phyloP scores from a whole-genome alignment of 35 echinoderm and acorn worm species.

The Apostichopus japonicus region DNA sequence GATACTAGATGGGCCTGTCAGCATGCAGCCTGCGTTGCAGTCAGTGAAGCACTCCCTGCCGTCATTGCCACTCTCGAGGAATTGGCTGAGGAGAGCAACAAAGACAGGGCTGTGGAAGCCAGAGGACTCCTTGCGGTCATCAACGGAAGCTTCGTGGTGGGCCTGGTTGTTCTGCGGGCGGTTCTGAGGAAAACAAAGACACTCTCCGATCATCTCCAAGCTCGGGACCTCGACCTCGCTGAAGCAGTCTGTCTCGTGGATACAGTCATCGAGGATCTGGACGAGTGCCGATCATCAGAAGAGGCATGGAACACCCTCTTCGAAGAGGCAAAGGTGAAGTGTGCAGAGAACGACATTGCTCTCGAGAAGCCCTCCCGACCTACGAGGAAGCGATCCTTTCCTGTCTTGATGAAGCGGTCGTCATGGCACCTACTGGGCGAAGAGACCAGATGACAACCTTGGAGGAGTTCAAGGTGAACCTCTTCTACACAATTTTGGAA shows the following conservation, averaged over 20 bases:
- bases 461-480: constrained; percentile 7
- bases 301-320: constrained; percentile 15
- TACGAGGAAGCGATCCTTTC: constrained; percentile 14
- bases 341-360: constrained; percentile 37
- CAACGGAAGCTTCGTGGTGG: constrained; percentile 26
- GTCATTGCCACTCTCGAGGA: constrained; percentile 29
- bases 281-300: background rate
- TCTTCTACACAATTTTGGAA: background rate
- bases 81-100: constrained; percentile 34
- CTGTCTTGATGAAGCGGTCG: background rate
- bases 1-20: constrained; percentile 68
- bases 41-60: constrained; percentile 16
- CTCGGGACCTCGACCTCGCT: constrained; percentile 28
- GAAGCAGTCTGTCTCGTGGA: constrained; percentile 50
- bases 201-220: constrained; percentile 49
- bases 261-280: constrained; percentile 18
- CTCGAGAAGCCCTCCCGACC: constrained; percentile 24
- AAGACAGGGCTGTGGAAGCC: constrained; percentile 48
- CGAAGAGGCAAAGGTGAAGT: constrained; percentile 2
- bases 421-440: constrained; percentile 20
- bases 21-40: constrained; percentile 14
- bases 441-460: background rate
- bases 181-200: constrained; percentile 32
- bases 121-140: constrained; percentile 27
- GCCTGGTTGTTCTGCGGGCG: constrained; percentile 40